phyloP scores from a whole-genome alignment of 2,797 vertebrate genomes.

The Sebastes flavidus region DNA sequence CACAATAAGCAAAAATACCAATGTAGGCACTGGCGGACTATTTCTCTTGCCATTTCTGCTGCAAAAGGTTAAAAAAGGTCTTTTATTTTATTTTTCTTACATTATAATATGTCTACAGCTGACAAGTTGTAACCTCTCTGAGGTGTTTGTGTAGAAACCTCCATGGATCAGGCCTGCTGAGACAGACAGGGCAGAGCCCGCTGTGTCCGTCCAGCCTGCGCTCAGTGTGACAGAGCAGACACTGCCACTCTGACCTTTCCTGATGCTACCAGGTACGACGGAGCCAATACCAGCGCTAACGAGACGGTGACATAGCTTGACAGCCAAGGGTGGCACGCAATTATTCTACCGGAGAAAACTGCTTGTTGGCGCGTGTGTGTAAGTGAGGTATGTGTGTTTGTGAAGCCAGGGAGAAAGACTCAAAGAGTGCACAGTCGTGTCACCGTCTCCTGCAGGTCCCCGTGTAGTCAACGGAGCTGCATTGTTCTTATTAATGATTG shows the following conservation, averaged over 20 bases:
- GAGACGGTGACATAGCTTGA: constrained; percentile 74
- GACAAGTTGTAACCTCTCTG: neutral
- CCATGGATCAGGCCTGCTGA: constrained; percentile 11
- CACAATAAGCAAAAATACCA: too few species aligned
- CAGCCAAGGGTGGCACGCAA: constrained; percentile 69
- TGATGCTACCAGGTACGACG: constrained; percentile 59
- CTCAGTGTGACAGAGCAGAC: constrained; percentile 64
- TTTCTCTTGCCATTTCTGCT: too few species aligned
- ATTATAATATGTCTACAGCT: neutral
- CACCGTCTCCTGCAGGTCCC: constrained; percentile 42
- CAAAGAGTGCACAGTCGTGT: constrained; percentile 31
- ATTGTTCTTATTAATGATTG: constrained; percentile 63
- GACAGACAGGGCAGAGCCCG: constrained; percentile 38
- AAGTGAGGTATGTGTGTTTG: constrained; percentile 22
- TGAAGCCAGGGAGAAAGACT: constrained; percentile 29
- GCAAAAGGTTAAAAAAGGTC: too few species aligned
- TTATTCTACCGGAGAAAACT: constrained; percentile 60
- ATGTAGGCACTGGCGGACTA: too few species aligned
- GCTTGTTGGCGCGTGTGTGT: constrained; percentile 24
- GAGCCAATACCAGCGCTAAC: constrained; percentile 69
- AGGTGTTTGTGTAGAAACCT: constrained; percentile 8
- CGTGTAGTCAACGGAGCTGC: constrained; percentile 22
- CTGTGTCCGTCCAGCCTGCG: constrained; percentile 47
- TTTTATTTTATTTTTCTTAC: neutral
- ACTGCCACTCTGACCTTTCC: constrained; percentile 72